Conservation (phyloP, 2,113 vertebrate species). For the Scortum barcoo region DNA sequence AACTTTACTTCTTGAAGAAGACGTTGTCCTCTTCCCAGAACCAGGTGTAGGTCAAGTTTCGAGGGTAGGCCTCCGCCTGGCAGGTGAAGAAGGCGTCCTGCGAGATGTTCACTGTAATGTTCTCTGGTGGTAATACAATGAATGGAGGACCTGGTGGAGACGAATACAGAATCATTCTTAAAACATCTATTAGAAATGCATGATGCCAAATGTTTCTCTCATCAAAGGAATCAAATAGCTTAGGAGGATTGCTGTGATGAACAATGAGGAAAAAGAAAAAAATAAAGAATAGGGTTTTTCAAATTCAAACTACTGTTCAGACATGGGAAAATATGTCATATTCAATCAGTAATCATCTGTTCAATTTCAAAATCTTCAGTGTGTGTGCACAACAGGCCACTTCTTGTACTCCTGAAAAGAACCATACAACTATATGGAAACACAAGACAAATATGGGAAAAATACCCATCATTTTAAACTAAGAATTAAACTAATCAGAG, state of each 20-base stretch:
- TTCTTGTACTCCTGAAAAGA: too few relatives aligned
- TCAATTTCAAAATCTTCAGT: too few relatives aligned
- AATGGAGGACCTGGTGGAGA: constrained; percentile 86
- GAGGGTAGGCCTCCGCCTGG: constrained; percentile 98
- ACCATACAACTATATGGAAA: not conserved
- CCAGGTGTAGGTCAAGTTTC: constrained; percentile 99
- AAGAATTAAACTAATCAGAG: not conserved
- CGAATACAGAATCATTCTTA: constrained; percentile 7
- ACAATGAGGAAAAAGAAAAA: too few relatives aligned
- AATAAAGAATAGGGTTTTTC: not conserved
- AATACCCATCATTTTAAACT: not conserved
- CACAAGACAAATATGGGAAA: not conserved
- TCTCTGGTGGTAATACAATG: constrained; percentile 96
- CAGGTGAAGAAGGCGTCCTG: constrained; percentile 99
- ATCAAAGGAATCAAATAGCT: not conserved
- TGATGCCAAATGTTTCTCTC: not conserved
- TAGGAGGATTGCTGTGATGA: not conserved
- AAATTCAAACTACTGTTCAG: not conserved
- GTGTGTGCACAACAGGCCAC: too few relatives aligned
- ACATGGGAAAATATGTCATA: too few relatives aligned
- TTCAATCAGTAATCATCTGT: too few relatives aligned
- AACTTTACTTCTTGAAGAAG: constrained; percentile 98
- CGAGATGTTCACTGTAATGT: constrained; percentile 99
- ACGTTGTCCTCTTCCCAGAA: constrained; percentile 98
- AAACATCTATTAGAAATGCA: not conserved